Percentiles rank a stretch among this genome's conserved stretches.
Conservation (phyloP, 1,140 invertebrate genomes). For the Brachionus angularis region DNA sequence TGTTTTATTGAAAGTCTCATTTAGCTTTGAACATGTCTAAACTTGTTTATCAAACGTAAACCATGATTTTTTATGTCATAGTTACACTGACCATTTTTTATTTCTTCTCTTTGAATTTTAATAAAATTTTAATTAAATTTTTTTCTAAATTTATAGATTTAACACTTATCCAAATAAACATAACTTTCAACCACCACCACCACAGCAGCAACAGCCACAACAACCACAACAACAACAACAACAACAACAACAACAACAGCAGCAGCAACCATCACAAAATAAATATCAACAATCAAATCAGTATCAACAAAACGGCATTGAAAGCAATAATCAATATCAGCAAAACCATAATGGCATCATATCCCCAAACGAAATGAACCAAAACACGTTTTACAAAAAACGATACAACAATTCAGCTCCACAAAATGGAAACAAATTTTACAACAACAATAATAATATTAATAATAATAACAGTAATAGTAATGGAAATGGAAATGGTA, state of each 20-base stretch:
- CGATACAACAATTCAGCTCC: neutral
- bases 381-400: neutral
- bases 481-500: neutral
- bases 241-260: neutral
- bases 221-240: too few species aligned
- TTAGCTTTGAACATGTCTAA: too few species aligned
- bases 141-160: too few species aligned
- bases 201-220: too few species aligned
- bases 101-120: conserved; percentile 3
- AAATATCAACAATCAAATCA: too few species aligned
- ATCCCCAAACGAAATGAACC: neutral
- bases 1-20: too few species aligned
- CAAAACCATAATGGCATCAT: conserved; percentile 9
- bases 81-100: conserved; percentile 40
- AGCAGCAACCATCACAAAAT: neutral
- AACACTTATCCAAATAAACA: too few species aligned
- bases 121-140: too few species aligned
- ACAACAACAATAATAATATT: neutral
- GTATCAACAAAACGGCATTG: too few species aligned
- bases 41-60: too few species aligned
- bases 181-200: too few species aligned
- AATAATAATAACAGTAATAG: neutral
- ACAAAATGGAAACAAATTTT: neutral
- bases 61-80: conserved; percentile 32
- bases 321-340: too few species aligned